Percentiles rank a stretch among this genome's conserved stretches.
Evolutionary conservation across 2,888 invertebrate genomes (phyloP).

Genomic region (Cantharis flavilabris): DNA sequence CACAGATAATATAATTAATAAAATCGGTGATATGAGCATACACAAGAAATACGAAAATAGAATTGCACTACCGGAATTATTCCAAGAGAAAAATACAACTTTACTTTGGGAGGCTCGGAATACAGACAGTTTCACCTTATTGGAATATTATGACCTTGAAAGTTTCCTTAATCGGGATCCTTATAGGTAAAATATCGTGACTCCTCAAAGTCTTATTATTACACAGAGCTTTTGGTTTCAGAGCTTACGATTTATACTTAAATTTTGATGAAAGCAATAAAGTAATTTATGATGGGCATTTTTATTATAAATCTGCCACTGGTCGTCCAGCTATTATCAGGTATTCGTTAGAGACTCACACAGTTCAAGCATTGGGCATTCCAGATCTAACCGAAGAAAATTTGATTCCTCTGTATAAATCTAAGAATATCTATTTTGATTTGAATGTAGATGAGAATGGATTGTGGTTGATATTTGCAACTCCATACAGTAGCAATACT

Average conservation of each 20-base stretch:
- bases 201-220: no score
- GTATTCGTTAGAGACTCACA: conserved; percentile 64
- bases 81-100: background rate
- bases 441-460: conserved; percentile 97
- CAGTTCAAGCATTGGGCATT: conserved; percentile 50
- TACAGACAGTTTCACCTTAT: background rate
- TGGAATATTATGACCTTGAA: background rate
- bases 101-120: background rate
- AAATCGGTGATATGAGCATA: no score
- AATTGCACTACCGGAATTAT: background rate
- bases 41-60: background rate
- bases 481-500: conserved; percentile 78
- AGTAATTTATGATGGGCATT: conserved; percentile 91
- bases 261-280: conserved; percentile 86
- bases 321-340: conserved; percentile 65
- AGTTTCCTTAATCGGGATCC: background rate
- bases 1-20: no score
- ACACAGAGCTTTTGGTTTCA: background rate
- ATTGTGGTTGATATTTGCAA: conserved; percentile 91
- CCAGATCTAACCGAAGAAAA: conserved; percentile 59
- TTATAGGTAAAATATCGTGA: background rate
- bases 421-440: conserved; percentile 86
- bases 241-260: conserved; percentile 37
- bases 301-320: conserved; percentile 79
- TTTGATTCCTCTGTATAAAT: conserved; percentile 71